phyloP scores from a whole-genome alignment of 1,140 invertebrate genomes.

The Harpegnathos saltator region DNA sequence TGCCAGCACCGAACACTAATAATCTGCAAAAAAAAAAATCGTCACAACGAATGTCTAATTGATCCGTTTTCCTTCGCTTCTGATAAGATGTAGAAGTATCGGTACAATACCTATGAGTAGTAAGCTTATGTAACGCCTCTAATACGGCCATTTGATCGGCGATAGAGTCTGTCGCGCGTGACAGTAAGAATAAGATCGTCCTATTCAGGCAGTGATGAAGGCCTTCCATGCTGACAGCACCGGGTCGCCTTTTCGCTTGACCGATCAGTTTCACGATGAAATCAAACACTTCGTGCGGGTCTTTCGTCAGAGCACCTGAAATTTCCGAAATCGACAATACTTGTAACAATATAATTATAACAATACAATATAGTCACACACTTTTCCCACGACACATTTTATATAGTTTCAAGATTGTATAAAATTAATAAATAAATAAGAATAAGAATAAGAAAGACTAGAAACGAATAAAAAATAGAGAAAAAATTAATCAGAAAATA shows the following conservation, averaged over 20 bases:
- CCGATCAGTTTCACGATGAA: conserved; percentile 97
- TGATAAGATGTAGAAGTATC: not conserved
- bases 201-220: conserved; percentile 97
- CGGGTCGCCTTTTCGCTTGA: conserved; percentile 93
- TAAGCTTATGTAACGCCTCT: conserved; percentile 97
- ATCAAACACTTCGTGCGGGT: conserved; percentile 98
- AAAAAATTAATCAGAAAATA: too few relatives aligned
- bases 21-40: conserved; percentile 85
- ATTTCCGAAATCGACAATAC: conserved; percentile 36
- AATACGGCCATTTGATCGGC: conserved; percentile 96
- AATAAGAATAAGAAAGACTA: too few relatives aligned
- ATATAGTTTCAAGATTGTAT: too few relatives aligned
- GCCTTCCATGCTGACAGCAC: conserved; percentile 91
- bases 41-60: conserved; percentile 23
- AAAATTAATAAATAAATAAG: too few relatives aligned
- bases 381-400: too few relatives aligned
- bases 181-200: conserved; percentile 96
- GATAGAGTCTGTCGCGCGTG: conserved; percentile 94
- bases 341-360: not conserved
- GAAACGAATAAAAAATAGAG: too few relatives aligned
- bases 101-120: conserved; percentile 88
- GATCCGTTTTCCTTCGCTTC: not conserved
- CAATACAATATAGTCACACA: too few relatives aligned
- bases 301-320: conserved; percentile 91
- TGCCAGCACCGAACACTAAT: conserved; percentile 96